Evolutionary conservation across 2,888 invertebrate genomes (phyloP), one percentile per base, ranked within the genome.

Genomic region (Cryptus viduatorius): DNA sequence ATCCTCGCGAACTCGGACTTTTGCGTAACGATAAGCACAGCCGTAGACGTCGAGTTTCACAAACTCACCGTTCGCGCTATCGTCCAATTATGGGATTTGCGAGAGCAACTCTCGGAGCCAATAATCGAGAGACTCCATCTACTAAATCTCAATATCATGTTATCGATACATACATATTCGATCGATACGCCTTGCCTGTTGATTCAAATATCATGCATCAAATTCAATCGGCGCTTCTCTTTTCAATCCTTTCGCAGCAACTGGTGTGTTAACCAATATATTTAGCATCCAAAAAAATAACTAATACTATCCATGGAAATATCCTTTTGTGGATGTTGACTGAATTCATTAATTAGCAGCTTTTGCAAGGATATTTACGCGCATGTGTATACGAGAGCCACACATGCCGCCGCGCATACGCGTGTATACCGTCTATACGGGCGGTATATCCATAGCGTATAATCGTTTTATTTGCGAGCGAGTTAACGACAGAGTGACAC

Each of bases 11-110:
- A 69, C 37, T 59, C 72, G 44, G 44, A 59, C 72, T 72, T 59
- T 72, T 79, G 76, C 83, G 76, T 76, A 79, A 79, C 79, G 65
- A 67, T 50, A 56, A 50, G 59, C 12, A n/a, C 14, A 12, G 31
- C 59, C 29, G 31, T 14, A 42, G 31, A 68, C 50, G 53, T 19
- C 69, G 65, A 83, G 77, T 86, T 86, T 87, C 86, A 79, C 85
- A 85, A 87, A 85, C 73, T 53, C 75, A 64, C 29, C 61, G 44
- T 12, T 53, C 31, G 53, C 44, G 67, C 59, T 68, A 73, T 78
- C 69, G 53, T 42, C 69, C 73, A 79, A 83, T 78, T 82, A 68
- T 53, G 53, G 19, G 64, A 75, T 83, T 83, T 75, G 69, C 75
- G 69, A 71, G 42, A 78, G 37, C 65, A 72, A 67, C 29, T 67